Base-by-base conservation (phyloP, 2,888 invertebrate genomes). In the Acronicta alni region DNA sequence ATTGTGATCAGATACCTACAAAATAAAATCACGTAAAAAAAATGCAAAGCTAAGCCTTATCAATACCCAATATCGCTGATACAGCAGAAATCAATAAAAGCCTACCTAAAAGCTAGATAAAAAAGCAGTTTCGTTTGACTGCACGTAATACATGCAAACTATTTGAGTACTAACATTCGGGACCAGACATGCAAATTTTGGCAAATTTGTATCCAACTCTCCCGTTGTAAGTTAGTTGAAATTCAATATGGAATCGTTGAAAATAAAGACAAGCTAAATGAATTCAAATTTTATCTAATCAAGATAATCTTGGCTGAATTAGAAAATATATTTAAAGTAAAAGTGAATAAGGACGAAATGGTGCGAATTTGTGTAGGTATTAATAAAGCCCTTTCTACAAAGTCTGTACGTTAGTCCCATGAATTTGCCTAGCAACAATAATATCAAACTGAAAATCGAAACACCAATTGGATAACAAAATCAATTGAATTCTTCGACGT, bases 361-460 rank as follows among this genome's bases (percentile, higher is more conserved):
- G 87, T 90, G 91, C 89, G 90, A 92, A 92, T 93, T 93, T 93
- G 93, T 93, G 93, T 93, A 92, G 90, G 93, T 92, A 92, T 86
- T 89, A 88, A 90, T 91, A 91, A 92, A 92, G 91, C 89, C 83
- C 79, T 83, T 70, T 56, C 64, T 72, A 61, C 57, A 48, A 14
- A 64, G 59, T 76, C 56, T 67, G 61, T 58, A 47, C 51, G 42
- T 55, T 18, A 32, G 57, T 56, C 51, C 63, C 42, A 63, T 58
- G 39, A 57, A 47, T 48, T 67, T 48, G 47, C 41, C 72, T 76
- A 72, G 57, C 56, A 32, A 38, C 57, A 64, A 45, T 39, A 47
- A 56, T 61, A 60, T 44, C 18, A 47, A 58, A 71, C 48, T 38
- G 12, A 59, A 61, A 57, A 57, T 47, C 37, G 35, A 35, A 67